Conservation (phyloP, 2,113 vertebrate species). For the Oryzias curvinotus region DNA sequence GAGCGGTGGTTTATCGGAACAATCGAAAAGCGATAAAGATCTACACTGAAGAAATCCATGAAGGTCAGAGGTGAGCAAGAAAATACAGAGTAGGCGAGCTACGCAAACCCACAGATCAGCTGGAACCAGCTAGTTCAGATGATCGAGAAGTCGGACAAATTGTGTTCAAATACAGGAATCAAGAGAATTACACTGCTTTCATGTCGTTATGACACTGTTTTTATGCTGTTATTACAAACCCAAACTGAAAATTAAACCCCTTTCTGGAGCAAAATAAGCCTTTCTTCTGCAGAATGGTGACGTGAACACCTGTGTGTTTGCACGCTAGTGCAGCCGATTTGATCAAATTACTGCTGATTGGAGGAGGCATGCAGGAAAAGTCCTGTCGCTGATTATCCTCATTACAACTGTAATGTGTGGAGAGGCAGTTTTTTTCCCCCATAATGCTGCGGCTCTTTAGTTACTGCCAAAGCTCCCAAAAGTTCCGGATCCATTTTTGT, state of each 20-base stretch:
- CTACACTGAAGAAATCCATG: not conserved
- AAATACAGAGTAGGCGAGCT: not conserved
- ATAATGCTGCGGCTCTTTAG: not conserved
- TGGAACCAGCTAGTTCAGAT: too few species aligned
- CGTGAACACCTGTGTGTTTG: conserved; percentile 35
- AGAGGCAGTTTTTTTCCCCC: conserved; percentile 1
- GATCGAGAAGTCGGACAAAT: too few species aligned
- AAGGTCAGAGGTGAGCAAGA: not conserved
- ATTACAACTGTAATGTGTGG: conserved; percentile 22
- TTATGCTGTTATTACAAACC: not conserved
- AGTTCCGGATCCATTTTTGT: too few species aligned
- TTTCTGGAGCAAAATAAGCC: conserved; percentile 9
- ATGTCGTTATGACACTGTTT: too few species aligned
- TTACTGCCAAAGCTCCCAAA: not conserved
- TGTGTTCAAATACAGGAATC: too few species aligned
- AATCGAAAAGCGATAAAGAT: conserved; percentile 21
- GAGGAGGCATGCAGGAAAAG: conserved; percentile 15
- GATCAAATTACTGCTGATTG: conserved; percentile 43
- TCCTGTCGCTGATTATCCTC: conserved; percentile 17
- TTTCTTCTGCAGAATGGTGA: conserved; percentile 30
- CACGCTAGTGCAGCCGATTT: conserved; percentile 37
- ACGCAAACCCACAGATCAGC: not conserved
- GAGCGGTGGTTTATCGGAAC: not conserved
- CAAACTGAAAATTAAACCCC: not conserved
- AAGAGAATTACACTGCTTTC: too few species aligned